phyloP scores from a whole-genome alignment of 2,113 vertebrate species.

The Benitochromis conjunctus region DNA sequence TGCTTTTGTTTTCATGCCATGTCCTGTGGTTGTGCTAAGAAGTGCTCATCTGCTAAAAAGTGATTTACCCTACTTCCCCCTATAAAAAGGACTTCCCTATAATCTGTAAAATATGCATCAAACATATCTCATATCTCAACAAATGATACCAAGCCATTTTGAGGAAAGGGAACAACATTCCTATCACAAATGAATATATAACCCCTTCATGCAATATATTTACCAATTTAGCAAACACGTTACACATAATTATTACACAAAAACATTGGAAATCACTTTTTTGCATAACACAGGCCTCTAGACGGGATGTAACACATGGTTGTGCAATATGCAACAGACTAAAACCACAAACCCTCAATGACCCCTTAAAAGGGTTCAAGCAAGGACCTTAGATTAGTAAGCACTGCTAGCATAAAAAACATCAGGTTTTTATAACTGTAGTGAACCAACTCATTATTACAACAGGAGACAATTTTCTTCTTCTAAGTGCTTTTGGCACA shows the following conservation, averaged over 20 bases:
- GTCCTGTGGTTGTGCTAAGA: neutral
- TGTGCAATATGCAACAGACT: neutral
- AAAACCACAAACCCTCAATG: neutral
- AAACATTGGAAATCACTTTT: neutral
- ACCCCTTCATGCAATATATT: neutral
- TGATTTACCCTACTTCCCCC: neutral
- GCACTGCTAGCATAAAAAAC: neutral
- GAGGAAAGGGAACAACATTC: neutral
- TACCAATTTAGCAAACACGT: rapidly evolving
- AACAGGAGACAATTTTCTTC: neutral
- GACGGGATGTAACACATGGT: neutral
- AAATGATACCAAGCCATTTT: neutral
- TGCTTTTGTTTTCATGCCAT: neutral
- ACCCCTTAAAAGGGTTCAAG: neutral
- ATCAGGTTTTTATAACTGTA: neutral
- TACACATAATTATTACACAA: neutral
- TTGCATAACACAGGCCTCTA: neutral
- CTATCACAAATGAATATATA: neutral
- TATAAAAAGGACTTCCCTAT: neutral
- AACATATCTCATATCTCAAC: neutral
- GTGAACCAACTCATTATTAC: neutral
- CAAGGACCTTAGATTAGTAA: neutral
- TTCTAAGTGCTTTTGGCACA: neutral
- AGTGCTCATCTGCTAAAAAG: neutral
- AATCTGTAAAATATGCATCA: neutral